Percentiles rank a stretch among this genome's conserved stretches.
These are phyloP conservation scores for Parauchenoglanis punctatus DNA, from an alignment of 2,797 vertebrate species.

Conservation along the genomic window DNA sequence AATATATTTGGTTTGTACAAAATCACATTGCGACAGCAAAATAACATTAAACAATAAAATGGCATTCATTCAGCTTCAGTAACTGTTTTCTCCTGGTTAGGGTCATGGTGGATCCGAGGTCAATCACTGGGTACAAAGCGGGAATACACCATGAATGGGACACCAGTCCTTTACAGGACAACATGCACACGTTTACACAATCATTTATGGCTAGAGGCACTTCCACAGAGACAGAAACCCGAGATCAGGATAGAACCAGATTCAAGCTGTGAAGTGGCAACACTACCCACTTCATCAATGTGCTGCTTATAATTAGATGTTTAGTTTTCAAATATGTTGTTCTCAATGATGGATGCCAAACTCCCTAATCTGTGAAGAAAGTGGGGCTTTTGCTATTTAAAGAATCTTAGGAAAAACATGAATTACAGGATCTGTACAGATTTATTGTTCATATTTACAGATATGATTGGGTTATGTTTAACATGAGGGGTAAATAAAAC, in stretches of 20 bases:
- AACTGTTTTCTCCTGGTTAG: not conserved
- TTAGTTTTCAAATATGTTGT: not conserved
- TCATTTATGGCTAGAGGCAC: not conserved
- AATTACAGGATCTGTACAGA: not conserved
- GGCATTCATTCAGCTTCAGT: not conserved
- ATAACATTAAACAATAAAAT: not conserved
- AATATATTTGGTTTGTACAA: not conserved
- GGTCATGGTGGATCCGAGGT: not conserved
- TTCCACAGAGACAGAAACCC: not conserved
- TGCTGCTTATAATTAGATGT: not conserved
- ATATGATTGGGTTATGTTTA: not conserved
- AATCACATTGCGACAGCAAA: not conserved
- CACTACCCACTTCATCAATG: not conserved
- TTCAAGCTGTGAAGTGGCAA: not conserved
- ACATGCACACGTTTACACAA: not conserved
- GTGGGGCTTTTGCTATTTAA: not conserved
- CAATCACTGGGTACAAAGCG: not conserved
- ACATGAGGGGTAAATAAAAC: not conserved
- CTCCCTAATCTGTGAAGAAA: not conserved
- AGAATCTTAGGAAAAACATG: not conserved
- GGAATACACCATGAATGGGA: not conserved
- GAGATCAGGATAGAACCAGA: not conserved
- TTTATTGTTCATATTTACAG: not conserved
- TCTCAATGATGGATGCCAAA: not conserved
- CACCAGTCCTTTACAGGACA: not conserved